Percentiles rank a stretch among this genome's conserved stretches.
Conservation (phyloP, 2,888 invertebrate genomes). For the Heliconius ismenius region DNA sequence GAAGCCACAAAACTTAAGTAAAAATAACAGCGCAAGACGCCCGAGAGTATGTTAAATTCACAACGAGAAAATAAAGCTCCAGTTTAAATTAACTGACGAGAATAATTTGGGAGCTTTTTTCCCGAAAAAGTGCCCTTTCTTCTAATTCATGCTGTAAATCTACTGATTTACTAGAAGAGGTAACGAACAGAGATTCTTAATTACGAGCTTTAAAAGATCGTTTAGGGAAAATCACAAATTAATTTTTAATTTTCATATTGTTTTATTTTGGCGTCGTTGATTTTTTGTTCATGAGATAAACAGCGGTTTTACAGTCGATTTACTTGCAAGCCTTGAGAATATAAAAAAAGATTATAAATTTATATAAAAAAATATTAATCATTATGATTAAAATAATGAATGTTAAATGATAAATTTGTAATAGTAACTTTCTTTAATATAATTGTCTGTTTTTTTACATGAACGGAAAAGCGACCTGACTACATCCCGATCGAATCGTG, state of each 20-base stretch:
- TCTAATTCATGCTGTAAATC: slow-evolving; percentile 70
- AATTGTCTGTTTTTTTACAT: no score
- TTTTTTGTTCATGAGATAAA: neutral
- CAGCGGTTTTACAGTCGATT: neutral
- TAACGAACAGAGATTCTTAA: slow-evolving; percentile 70
- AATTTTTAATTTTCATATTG: slow-evolving; percentile 28
- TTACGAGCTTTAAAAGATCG: slow-evolving; percentile 48
- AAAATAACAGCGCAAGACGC: neutral
- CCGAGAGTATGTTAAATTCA: slow-evolving; percentile 16
- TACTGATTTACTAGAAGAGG: slow-evolving; percentile 53
- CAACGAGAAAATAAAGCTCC: slow-evolving; percentile 39
- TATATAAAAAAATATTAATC: no score
- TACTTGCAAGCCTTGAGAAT: neutral
- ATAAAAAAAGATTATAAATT: no score
- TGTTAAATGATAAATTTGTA: no score
- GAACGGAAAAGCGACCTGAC: no score
- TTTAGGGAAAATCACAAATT: slow-evolving; percentile 33
- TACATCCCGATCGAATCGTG: no score
- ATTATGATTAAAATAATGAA: no score
- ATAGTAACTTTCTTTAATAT: no score
- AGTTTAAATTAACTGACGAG: slow-evolving; percentile 57
- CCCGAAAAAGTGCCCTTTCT: slow-evolving; percentile 46
- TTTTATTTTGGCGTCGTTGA: slow-evolving; percentile 1
- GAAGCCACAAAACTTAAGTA: neutral
- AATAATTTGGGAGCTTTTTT: slow-evolving; percentile 57